Evolutionary conservation across 1,140 invertebrate genomes (phyloP).

Genomic region (Drosophila santomea): DNA sequence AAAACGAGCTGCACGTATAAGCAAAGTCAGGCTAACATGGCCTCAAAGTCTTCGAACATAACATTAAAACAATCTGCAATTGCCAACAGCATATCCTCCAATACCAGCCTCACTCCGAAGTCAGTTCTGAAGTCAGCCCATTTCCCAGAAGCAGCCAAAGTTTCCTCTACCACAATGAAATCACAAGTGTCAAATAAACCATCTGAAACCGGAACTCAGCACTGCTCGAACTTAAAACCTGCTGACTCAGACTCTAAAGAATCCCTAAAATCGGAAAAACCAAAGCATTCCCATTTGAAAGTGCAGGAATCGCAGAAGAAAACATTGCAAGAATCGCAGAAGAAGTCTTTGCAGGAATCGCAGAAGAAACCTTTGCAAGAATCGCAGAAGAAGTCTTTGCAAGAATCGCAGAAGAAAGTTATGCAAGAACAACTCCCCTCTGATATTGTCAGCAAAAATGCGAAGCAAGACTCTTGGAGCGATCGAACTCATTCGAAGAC

Average conservation of each 20-base stretch:
- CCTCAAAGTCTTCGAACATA: neutral
- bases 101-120: conserved; percentile 1
- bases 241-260: neutral
- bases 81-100: neutral
- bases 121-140: neutral
- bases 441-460: neutral
- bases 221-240: neutral
- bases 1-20: neutral
- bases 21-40: neutral
- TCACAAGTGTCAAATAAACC: neutral
- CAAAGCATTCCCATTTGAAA: neutral
- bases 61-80: neutral
- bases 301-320: neutral
- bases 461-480: neutral
- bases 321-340: neutral
- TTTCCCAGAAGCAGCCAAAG: neutral
- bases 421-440: neutral
- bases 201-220: neutral
- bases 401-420: neutral
- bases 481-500: neutral
- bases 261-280: neutral
- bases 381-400: neutral
- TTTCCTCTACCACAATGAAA: neutral
- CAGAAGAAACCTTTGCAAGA: neutral
- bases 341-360: neutral